Conservation (phyloP, 2,888 invertebrate species). For the Ornithoptera alexandrae region DNA sequence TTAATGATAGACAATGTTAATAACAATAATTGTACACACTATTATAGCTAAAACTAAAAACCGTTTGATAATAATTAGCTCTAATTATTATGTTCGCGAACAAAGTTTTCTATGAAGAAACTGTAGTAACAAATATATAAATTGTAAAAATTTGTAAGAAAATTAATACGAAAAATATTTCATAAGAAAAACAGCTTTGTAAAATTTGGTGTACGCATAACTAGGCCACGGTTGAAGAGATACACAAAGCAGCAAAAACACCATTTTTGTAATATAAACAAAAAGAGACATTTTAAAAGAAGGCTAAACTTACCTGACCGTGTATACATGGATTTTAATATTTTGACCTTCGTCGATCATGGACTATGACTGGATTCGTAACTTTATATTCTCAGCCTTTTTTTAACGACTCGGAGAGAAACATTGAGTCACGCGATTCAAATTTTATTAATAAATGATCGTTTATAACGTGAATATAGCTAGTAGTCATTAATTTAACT, state of each 20-base stretch:
- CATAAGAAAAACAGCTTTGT: neutral
- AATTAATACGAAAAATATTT: neutral
- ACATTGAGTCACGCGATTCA: neutral
- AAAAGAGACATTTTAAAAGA: constrained; percentile 16
- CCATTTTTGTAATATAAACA: constrained; percentile 4
- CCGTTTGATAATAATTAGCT: no score
- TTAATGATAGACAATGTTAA: no score
- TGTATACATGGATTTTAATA: constrained; percentile 21
- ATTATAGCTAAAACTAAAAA: no score
- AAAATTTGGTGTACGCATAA: neutral
- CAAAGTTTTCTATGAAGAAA: no score
- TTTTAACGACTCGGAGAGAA: neutral
- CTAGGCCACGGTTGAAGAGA: constrained; percentile 1
- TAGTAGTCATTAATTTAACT: neutral
- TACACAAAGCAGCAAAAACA: constrained; percentile 9
- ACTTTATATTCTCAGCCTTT: constrained; percentile 9
- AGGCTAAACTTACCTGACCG: constrained; percentile 16
- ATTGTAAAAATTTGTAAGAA: neutral
- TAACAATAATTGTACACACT: no score
- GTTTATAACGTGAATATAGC: neutral
- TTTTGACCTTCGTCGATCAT: constrained; percentile 18
- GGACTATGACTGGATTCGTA: constrained; percentile 9
- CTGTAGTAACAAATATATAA: neutral
- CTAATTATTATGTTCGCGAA: no score
- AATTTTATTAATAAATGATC: neutral